These are phyloP conservation scores for Uropetala carovei DNA, from an alignment of 2,888 invertebrate species.

Conservation along the genomic window DNA sequence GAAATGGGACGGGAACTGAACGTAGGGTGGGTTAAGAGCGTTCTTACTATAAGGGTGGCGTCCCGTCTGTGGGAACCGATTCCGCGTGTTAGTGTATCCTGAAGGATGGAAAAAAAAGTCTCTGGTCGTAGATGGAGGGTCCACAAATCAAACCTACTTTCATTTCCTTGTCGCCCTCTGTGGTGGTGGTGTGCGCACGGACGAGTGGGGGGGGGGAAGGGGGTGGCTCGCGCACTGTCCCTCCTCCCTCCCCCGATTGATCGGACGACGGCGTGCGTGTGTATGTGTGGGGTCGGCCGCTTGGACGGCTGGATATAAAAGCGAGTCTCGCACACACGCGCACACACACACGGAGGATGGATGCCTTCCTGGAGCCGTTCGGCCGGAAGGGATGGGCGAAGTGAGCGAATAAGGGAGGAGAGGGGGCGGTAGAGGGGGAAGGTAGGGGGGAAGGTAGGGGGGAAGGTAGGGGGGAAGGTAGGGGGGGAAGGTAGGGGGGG, in stretches of 20 bases:
- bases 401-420: neutral
- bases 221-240: too few species aligned
- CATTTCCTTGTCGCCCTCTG: neutral
- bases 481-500: neutral
- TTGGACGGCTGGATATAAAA: neutral
- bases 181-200: too few species aligned
- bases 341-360: neutral
- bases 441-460: neutral
- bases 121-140: neutral
- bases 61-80: too few species aligned
- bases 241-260: too few species aligned
- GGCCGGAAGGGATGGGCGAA: neutral
- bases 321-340: neutral
- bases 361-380: neutral
- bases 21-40: neutral
- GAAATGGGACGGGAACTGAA: neutral
- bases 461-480: neutral
- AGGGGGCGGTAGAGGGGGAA: neutral
- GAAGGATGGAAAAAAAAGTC: neutral
- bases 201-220: too few species aligned
- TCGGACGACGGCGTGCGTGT: too few species aligned
- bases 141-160: constrained; percentile 8
- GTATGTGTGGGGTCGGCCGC: too few species aligned
- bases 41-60: neutral
- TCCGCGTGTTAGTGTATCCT: neutral